phyloP scores from a whole-genome alignment of 2,797 vertebrate genomes.

The Clarias platycephalus region DNA sequence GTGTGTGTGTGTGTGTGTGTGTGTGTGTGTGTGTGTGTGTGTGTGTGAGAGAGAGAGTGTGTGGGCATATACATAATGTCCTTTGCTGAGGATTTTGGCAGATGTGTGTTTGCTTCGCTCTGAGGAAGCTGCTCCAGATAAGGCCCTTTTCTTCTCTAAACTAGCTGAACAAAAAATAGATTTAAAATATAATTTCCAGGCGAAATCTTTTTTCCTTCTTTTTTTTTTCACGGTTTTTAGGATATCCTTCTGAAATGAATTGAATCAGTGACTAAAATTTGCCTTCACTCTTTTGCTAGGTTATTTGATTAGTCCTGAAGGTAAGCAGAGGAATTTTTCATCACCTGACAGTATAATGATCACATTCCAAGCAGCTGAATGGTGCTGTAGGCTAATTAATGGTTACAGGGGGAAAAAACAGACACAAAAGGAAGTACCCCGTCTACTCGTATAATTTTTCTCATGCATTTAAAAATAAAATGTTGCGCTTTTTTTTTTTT shows the following conservation, averaged over 20 bases:
- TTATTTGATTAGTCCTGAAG: neutral
- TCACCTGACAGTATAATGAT: neutral
- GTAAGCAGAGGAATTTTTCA: neutral
- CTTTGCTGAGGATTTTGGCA: conserved; percentile 28
- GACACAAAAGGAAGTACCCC: neutral
- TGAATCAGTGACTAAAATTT: neutral
- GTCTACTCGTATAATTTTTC: neutral
- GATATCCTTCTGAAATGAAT: neutral
- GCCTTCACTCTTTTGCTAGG: neutral
- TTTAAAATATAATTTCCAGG: conserved; percentile 8
- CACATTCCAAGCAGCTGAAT: conserved; percentile 1
- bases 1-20: conserved; percentile 25
- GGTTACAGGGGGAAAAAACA: neutral
- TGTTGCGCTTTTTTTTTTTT: neutral
- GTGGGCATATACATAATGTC: conserved; percentile 38
- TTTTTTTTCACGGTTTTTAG: neutral
- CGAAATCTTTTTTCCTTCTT: neutral
- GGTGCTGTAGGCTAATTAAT: neutral
- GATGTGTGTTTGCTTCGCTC: conserved; percentile 10
- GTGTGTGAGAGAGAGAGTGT: neutral
- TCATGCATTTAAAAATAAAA: neutral
- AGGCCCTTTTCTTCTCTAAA: conserved; percentile 8
- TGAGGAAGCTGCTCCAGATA: conserved; percentile 17
- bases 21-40: conserved; percentile 14
- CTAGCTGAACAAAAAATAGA: neutral